Evolutionary conservation across 2,113 vertebrate species (phyloP), one percentile per base, ranked within the genome.

Genomic region (Cyphomyrus plagiostoma): DNA sequence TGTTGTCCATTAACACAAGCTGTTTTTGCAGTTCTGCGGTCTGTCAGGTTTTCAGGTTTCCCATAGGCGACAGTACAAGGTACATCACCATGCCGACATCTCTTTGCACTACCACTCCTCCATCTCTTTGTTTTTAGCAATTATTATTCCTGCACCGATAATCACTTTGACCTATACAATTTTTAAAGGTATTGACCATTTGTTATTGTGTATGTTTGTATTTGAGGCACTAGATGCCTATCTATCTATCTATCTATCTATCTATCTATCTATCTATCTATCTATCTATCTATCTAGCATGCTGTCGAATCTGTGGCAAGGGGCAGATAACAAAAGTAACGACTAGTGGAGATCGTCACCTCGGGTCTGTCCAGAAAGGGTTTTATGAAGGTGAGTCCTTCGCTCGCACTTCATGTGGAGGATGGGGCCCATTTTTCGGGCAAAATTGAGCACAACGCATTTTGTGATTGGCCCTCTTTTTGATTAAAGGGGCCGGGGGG

Each of bases 291-390:
- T 4, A 95, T 94, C 95, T 93, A 94, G 94, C 93, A 91, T 93
- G 91, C 90, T 93, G 94, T 94, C 95, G 95, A 93, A 96, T 94
- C 95, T 94, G 94, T 95, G 77, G 70, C 50, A 11, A 58, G 56
- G 77, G 94, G 93, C 94, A 95, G 91, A 91, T 95, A 90, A 86
- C 70, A 89, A 95, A 95, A 93, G 95, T 96, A 96, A 95, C 95
- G 93, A 95, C 3, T 9, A 94, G 96, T 53, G 92, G 91, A 92
- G 94, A 92, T 93, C 93, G 94, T 94, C 90, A 89, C 13, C 70
- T n/a, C 88, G 30, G 21, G 85, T 91, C 86, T 50, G 92, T 94
- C 92, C 90, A 91, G 92, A 88, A 30, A 88, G 53, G 89, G 92
- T 89, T 77, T 89, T 89, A 86, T 86, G 66, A 83, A 87, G 26